Conservation (phyloP, 2,888 invertebrate genomes). For the Cheilosia soror region DNA sequence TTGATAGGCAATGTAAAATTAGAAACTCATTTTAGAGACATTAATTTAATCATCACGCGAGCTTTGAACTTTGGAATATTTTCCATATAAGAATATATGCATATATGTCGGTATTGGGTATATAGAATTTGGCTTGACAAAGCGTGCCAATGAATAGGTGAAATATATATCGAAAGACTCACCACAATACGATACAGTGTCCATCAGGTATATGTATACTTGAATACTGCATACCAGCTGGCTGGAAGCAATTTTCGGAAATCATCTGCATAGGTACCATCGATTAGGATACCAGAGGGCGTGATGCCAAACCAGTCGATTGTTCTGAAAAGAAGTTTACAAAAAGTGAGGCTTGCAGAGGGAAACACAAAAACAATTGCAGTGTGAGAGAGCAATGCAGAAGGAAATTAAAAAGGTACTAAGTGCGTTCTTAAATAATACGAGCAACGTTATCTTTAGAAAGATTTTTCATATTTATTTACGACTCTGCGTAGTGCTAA, state of each 20-base stretch:
- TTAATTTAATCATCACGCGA: neutral
- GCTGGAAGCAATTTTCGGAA: slow-evolving; percentile 74
- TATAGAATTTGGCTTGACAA: slow-evolving; percentile 34
- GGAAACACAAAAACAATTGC: slow-evolving; percentile 69
- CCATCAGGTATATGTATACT: slow-evolving; percentile 29
- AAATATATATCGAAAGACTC: slow-evolving; percentile 59
- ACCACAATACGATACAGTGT: slow-evolving; percentile 49
- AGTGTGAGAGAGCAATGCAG: slow-evolving; percentile 60
- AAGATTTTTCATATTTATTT: no score
- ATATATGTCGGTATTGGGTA: neutral
- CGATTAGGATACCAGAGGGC: slow-evolving; percentile 64
- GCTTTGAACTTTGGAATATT: neutral
- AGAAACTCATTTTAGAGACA: neutral
- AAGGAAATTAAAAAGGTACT: slow-evolving; percentile 13
- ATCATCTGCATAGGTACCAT: slow-evolving; percentile 71
- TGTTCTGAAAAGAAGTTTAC: slow-evolving; percentile 74
- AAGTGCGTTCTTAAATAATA: neutral
- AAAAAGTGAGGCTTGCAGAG: slow-evolving; percentile 75
- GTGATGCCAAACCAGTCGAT: slow-evolving; percentile 58
- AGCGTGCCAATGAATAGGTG: slow-evolving; percentile 26
- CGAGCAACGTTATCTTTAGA: no score
- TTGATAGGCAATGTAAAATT: neutral
- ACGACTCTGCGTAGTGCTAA: no score
- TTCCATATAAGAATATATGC: neutral
- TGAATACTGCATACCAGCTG: slow-evolving; percentile 73